A percentile compares a stretch with the other conserved stretches of the same genome.
Conservation (phyloP, 2,113 vertebrate species). For the Callospermophilus lateralis region DNA sequence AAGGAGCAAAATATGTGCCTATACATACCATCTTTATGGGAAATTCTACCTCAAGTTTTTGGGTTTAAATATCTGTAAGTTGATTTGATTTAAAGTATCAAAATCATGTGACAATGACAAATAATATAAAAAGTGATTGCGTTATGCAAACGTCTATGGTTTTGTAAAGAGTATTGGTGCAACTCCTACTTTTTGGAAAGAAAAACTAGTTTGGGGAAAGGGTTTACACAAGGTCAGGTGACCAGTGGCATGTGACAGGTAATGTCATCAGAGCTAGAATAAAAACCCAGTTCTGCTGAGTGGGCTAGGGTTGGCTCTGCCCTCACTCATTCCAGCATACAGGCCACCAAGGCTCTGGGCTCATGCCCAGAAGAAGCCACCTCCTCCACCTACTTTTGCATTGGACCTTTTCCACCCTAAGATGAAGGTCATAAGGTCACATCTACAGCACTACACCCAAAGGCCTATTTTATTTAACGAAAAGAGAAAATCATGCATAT, state of each 20-base stretch:
- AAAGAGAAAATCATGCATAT: slow-evolving; percentile 7
- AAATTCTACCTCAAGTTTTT: neutral
- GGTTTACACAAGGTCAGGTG: neutral
- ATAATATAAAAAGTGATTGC: neutral
- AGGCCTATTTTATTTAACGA: neutral
- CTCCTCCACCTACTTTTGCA: neutral
- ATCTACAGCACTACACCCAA: neutral
- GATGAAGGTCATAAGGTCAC: neutral
- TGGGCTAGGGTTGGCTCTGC: fast-evolving
- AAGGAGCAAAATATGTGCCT: neutral
- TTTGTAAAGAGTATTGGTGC: neutral
- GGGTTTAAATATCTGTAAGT: neutral
- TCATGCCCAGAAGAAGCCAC: neutral
- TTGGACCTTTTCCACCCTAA: neutral
- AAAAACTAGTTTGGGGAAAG: neutral
- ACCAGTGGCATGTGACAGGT: neutral
- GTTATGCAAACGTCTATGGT: neutral
- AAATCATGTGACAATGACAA: neutral
- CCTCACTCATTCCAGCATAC: neutral
- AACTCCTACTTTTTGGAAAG: neutral
- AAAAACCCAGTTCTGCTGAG: neutral
- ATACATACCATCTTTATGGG: neutral
- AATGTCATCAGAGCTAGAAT: neutral
- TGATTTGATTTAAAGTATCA: slow-evolving; percentile 3
- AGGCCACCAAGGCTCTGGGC: neutral